Evolutionary conservation across 2,888 invertebrate species (phyloP), one percentile per base, ranked within the genome.

Genomic region (Drosophila algonquin): DNA sequence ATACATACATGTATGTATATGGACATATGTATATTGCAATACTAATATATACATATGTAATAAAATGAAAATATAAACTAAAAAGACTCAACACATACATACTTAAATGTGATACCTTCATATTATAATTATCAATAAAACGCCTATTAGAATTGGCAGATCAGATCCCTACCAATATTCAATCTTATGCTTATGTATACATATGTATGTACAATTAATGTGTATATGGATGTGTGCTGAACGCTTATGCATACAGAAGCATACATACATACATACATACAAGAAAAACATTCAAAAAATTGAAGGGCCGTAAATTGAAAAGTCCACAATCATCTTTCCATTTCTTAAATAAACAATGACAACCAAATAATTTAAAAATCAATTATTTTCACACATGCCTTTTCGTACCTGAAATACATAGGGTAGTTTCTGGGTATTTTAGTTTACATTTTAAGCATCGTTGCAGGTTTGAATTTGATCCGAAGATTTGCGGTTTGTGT

Each of bases 291-390:
- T 68, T 52, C 9, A 47, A 67, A 16, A 18, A 24, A 40, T 40
- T 40, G 32, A 58, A 52, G 47, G 63, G 63, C 74, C 73, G 73
- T 67, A 69, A 67, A 69, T 63, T 63, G 54, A 70, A 74, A 76
- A 73, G 40, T 45, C 56, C 30, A 55, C 82, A 79, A 86, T 85
- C 83, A 84, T 83, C 73, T 82, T 82, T 76, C 76, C 77, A 87
- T 86, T 87, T 82, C 69, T 86, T 61, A 76, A 80, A 73, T 69
- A 87, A 85, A 85, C 84, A 85, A 86, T 85, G 84, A 85, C 84
- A 80, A 57, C 67, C 72, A 79, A 76, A 86, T 83, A 80, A 86
- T 48, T 86, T 73, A 71, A 70, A 82, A 86, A 86, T 87, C 83
- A 86, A 82, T 84, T 83, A 81, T 87, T 85, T 85, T 75, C 65